phyloP scores from a whole-genome alignment of 2,113 vertebrate genomes.

The Alligator mississippiensis region DNA sequence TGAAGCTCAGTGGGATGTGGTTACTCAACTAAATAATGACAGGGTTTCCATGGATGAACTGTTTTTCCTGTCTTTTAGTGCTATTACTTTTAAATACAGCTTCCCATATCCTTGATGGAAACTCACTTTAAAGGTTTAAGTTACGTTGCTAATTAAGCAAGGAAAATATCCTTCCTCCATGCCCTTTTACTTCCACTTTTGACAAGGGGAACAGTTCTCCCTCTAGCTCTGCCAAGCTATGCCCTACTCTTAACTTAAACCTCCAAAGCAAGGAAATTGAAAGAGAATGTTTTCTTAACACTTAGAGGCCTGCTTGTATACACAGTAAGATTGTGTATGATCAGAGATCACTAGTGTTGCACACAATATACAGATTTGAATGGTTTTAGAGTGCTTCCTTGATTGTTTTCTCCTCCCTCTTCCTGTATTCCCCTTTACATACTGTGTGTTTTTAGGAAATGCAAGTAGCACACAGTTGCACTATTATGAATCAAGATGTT shows the following conservation, averaged over 20 bases:
- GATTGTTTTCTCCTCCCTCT: too few relatives aligned
- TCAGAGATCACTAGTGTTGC: too few relatives aligned
- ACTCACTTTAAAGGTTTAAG: background rate
- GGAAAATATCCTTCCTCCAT: background rate
- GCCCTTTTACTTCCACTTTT: background rate
- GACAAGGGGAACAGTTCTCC: background rate
- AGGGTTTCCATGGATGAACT: background rate
- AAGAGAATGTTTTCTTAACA: background rate
- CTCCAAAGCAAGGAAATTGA: background rate
- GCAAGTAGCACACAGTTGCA: background rate
- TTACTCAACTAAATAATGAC: background rate
- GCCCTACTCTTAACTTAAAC: background rate
- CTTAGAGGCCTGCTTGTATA: background rate
- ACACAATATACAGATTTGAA: too few relatives aligned
- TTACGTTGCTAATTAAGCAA: accelerated
- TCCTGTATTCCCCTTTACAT: background rate
- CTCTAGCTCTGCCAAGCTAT: background rate
- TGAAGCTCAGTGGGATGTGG: background rate
- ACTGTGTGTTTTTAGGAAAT: background rate
- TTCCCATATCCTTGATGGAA: background rate
- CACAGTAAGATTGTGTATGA: too few relatives aligned
- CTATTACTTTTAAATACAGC: background rate
- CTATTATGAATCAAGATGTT: background rate
- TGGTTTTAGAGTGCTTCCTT: too few relatives aligned
- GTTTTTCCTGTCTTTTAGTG: background rate